Evolutionary conservation across 35 echinoderm and acorn worm genomes (phyloP).

Genomic region (Holothuria glaberrima): DNA sequence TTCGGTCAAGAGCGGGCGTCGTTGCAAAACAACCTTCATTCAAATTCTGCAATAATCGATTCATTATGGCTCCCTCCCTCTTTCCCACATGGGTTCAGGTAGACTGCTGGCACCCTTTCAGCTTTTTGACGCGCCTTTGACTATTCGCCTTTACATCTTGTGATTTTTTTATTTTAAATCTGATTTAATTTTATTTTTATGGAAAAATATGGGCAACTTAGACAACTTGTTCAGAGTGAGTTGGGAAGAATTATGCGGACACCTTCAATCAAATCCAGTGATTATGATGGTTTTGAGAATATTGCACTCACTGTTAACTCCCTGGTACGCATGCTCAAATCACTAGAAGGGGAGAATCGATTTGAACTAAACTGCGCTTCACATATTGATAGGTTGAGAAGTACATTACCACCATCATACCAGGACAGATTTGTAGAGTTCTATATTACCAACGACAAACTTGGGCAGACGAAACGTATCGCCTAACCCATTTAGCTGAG

Average conservation of each 20-base stretch:
- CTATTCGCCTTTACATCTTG: too few relatives aligned
- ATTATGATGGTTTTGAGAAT: conserved; percentile 9
- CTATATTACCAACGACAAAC: background rate
- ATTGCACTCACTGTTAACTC: conserved; percentile 27
- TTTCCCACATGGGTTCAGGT: too few relatives aligned
- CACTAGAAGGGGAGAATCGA: conserved; percentile 30
- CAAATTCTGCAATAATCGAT: too few relatives aligned
- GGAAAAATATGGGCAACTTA: conserved; percentile 3
- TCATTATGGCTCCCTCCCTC: too few relatives aligned
- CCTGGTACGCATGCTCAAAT: conserved; percentile 29
- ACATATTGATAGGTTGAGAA: background rate
- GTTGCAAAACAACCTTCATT: too few relatives aligned
- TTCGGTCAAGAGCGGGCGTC: too few relatives aligned
- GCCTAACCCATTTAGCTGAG: background rate
- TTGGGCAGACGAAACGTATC: conserved; percentile 21
- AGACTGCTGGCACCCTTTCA: too few relatives aligned
- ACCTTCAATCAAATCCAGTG: background rate
- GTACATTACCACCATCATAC: conserved; percentile 10
- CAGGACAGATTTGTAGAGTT: conserved; percentile 28
- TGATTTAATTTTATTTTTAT: too few relatives aligned
- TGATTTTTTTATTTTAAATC: too few relatives aligned
- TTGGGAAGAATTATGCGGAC: conserved; percentile 35
- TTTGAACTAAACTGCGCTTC: conserved; percentile 39
- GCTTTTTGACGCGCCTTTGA: too few relatives aligned
- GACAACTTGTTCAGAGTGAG: conserved; percentile 60